Base-by-base conservation (phyloP, 2,797 vertebrate species). In the Meriones psammophilus region DNA sequence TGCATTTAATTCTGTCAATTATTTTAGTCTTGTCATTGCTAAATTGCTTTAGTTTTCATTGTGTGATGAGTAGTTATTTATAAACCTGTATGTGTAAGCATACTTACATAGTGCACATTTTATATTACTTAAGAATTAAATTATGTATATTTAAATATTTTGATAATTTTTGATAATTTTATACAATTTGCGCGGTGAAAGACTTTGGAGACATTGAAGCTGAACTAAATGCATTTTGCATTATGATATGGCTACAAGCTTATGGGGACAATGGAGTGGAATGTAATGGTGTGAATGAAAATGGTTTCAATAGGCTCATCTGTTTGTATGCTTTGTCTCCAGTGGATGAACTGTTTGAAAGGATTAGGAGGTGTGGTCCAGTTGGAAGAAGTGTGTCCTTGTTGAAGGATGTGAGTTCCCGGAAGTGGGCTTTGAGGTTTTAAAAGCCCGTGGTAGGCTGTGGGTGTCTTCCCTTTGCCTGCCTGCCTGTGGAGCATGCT, bases 11-110 rank as follows among this genome's bases (percentile, higher is more conserved):
- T 88, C 88, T 26, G 56, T 83, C 10, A 74, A 3, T 86, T 60
- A 77, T 89, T 85, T 91, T 78, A 73, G 15, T 83, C 22, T 97
- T 39, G 0, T 42, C 50, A 54, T 60, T 88, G 71, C 30, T 92
- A 86, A 89, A 74, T 85, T 78, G 42, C 26, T 89, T 89, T 15
- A 30, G 28, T 88, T 92, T 79, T 91, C 93, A 42, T 85, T 89
- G 18, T 71, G 30, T 17, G 88, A 54, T 87, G 42, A 92, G 69
- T 22, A 30, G 24, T 1, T 80, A 17, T 74, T 30, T 64, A 39
- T 20, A 79, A 36, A 69, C 26, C 36, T 68, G 26, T 24, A 12
- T 10, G 1, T 2, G 2, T n/a, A 12, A 78, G 7, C 15, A 71
- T 14, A 68, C 18, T 78, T 15, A 36, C 28, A 71, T 18, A 26